Evolutionary conservation across 2,888 invertebrate genomes (phyloP).

Genomic region (Troides aeacus): DNA sequence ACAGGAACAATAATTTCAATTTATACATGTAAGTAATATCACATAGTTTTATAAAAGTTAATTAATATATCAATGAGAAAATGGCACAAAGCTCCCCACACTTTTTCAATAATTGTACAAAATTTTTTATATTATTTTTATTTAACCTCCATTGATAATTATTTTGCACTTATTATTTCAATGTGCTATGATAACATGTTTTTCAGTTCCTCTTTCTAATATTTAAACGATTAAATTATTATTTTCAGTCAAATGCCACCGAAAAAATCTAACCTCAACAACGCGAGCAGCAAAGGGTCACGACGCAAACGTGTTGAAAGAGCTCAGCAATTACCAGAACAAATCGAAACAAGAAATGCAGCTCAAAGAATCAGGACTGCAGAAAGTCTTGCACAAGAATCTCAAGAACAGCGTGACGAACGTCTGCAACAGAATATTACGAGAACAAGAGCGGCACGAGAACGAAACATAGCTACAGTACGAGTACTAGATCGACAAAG

Average conservation of each 20-base stretch:
- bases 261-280: conserved; percentile 43
- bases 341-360: no score
- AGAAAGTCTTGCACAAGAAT: conserved; percentile 35
- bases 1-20: conserved; percentile 4
- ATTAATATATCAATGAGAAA: no score
- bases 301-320: conserved; percentile 40
- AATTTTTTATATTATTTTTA: conserved; percentile 30
- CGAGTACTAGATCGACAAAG: conserved; percentile 33
- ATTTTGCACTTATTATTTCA: conserved; percentile 36
- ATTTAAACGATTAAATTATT: conserved; percentile 31
- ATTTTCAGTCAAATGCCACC: conserved; percentile 38
- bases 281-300: conserved; percentile 36
- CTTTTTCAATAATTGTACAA: conserved; percentile 24
- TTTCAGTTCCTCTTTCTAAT: conserved; percentile 31
- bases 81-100: not conserved
- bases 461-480: conserved; percentile 38
- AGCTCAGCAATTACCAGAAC: conserved; percentile 26
- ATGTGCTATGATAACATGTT: conserved; percentile 34
- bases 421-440: conserved; percentile 35
- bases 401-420: conserved; percentile 41
- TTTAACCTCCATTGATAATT: conserved; percentile 35
- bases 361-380: no score
- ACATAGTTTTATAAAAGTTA: no score
- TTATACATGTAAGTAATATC: no score
- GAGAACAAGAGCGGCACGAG: conserved; percentile 40